phyloP scores from a whole-genome alignment of 2,113 vertebrate genomes.

The Acanthisitta chloris region DNA sequence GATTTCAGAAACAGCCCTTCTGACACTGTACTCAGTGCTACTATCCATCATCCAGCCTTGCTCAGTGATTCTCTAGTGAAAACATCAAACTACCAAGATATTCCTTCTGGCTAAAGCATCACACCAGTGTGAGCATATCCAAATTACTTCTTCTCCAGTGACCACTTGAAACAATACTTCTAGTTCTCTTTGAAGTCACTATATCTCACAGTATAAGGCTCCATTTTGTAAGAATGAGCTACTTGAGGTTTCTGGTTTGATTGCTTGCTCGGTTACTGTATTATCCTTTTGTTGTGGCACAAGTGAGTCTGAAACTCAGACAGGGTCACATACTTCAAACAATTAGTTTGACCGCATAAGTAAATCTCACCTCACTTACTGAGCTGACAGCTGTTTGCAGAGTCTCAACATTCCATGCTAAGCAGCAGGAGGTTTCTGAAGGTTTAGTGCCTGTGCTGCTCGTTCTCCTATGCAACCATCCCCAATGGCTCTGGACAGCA shows the following conservation, averaged over 20 bases:
- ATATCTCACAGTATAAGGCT: neutral
- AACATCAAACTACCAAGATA: neutral
- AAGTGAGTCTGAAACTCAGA: neutral
- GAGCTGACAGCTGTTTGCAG: neutral
- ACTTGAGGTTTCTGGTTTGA: neutral
- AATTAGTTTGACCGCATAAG: neutral
- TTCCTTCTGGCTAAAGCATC: neutral
- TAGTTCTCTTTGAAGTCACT: neutral
- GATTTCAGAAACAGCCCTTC: neutral
- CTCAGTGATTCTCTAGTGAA: neutral
- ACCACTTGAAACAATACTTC: neutral
- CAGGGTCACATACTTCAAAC: neutral
- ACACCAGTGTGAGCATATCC: neutral
- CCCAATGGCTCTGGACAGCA: rapidly evolving
- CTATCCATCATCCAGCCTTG: neutral
- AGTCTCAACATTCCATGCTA: neutral
- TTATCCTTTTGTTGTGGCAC: neutral
- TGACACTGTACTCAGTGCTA: neutral
- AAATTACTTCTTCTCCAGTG: neutral
- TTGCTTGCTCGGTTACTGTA: neutral
- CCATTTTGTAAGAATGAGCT: neutral
- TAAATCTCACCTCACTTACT: neutral
- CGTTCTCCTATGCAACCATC: rapidly evolving
- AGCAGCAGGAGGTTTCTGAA: neutral
- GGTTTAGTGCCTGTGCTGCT: neutral